A percentile compares a stretch with the other conserved stretches of the same genome.
Evolutionary conservation across 2,797 vertebrate species (phyloP).

Genomic region (Caiman crocodilus): DNA sequence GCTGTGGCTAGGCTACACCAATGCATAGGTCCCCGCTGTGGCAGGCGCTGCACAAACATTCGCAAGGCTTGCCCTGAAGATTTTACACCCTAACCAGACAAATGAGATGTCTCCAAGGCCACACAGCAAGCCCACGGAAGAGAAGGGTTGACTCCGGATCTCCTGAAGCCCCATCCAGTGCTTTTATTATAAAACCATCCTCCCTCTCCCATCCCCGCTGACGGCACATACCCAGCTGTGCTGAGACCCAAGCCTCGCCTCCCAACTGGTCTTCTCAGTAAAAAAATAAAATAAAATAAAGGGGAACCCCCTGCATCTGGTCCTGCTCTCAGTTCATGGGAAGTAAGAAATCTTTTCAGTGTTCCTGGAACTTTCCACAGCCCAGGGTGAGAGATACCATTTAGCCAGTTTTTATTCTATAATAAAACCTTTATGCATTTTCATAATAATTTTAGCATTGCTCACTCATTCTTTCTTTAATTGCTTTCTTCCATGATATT

Average conservation of each 20-base stretch:
- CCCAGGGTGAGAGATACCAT: constrained; percentile 5
- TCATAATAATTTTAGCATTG: constrained; percentile 59
- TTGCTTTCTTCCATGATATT: constrained; percentile 49
- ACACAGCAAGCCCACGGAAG: not conserved
- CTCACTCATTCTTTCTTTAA: constrained; percentile 52
- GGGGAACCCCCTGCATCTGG: not conserved
- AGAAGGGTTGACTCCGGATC: not conserved
- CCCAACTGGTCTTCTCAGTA: not conserved
- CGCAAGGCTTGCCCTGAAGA: not conserved
- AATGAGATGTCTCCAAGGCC: not conserved
- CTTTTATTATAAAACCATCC: not conserved
- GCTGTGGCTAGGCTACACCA: not conserved
- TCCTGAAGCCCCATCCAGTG: not conserved
- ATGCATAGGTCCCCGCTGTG: not conserved
- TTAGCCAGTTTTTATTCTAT: constrained; percentile 40
- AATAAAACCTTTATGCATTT: constrained; percentile 60
- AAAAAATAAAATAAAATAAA: not conserved
- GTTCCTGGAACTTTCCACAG: constrained; percentile 30
- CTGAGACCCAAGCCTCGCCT: not conserved
- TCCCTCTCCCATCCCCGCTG: not conserved
- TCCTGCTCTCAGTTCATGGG: not conserved
- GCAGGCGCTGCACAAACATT: not conserved
- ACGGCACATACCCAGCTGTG: not conserved
- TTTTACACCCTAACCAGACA: not conserved
- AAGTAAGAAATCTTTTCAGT: constrained; percentile 41